Percentiles rank a stretch among this genome's conserved stretches.
Evolutionary conservation across 2,888 invertebrate species (phyloP).

Genomic region (Troilus luridus): DNA sequence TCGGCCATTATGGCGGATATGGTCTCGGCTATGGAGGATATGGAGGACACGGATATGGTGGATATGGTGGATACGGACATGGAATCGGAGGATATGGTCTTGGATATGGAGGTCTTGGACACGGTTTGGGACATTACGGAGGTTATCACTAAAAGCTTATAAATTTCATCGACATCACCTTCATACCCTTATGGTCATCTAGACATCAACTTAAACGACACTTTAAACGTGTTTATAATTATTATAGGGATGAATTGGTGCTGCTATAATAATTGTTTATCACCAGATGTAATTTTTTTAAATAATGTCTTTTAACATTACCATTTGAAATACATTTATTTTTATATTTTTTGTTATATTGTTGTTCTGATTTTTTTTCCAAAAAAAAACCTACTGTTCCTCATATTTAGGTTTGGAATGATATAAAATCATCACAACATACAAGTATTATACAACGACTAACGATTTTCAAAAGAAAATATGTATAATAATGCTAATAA

Average conservation of each 20-base stretch:
- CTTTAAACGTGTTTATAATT: neutral
- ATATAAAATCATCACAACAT: no score
- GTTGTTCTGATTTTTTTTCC: neutral
- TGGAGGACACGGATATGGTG: constrained; percentile 12
- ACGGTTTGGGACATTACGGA: neutral
- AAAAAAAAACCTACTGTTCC: neutral
- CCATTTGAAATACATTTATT: neutral
- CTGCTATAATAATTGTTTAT: neutral
- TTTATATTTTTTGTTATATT: constrained; percentile 8
- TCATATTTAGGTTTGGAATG: no score
- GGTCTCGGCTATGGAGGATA: constrained; percentile 44
- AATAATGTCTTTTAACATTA: neutral
- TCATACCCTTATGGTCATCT: neutral
- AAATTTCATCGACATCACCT: neutral
- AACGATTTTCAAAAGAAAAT: no score
- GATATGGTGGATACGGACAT: constrained; percentile 52
- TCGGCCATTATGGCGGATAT: constrained; percentile 50
- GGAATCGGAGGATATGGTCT: constrained; percentile 6
- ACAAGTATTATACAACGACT: no score
- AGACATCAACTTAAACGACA: neutral
- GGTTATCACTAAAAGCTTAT: neutral
- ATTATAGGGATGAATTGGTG: neutral
- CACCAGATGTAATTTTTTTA: neutral
- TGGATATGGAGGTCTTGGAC: constrained; percentile 47
- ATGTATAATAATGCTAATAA: no score